Evolutionary conservation across 1,140 invertebrate genomes (phyloP).

Genomic region (Zaprionus capensis): DNA sequence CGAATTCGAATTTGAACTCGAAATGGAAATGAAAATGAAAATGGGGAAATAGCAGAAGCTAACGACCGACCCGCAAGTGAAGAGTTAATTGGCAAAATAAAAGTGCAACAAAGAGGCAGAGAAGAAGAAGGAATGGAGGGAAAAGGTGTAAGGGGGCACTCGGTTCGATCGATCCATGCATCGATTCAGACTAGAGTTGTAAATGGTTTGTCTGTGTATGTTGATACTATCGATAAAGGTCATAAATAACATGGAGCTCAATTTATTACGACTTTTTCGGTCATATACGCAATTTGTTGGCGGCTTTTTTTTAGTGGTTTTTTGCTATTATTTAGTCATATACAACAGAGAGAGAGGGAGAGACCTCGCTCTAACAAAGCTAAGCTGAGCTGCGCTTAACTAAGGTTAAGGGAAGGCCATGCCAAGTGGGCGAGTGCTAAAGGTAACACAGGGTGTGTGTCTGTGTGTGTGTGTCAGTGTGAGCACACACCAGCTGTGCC

Average conservation of each 20-base stretch:
- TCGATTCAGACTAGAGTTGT: constrained; percentile 1
- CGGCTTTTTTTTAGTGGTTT: constrained; percentile 7
- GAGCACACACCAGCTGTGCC: background rate
- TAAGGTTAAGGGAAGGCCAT: constrained; percentile 51
- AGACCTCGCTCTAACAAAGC: constrained; percentile 7
- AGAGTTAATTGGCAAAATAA: constrained; percentile 37
- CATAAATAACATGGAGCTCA: constrained; percentile 16
- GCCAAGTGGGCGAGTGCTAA: constrained; percentile 47
- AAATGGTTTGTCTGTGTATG: background rate
- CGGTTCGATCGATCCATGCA: constrained; percentile 1
- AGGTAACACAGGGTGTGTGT: constrained; percentile 12
- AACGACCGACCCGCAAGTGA: constrained; percentile 38
- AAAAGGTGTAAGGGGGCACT: background rate
- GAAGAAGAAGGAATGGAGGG: background rate
- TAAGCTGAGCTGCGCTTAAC: constrained; percentile 16
- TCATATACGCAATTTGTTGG: constrained; percentile 10
- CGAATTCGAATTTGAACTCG: constrained; percentile 12
- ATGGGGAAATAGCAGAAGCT: constrained; percentile 22
- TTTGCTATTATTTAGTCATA: constrained; percentile 11
- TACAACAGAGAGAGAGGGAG: background rate
- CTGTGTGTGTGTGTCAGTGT: background rate
- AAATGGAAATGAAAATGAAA: constrained; percentile 34
- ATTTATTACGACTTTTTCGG: background rate
- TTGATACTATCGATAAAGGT: constrained; percentile 10
- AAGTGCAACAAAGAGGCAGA: background rate